phyloP scores from a whole-genome alignment of 2,113 vertebrate species.

The Meles meles region DNA sequence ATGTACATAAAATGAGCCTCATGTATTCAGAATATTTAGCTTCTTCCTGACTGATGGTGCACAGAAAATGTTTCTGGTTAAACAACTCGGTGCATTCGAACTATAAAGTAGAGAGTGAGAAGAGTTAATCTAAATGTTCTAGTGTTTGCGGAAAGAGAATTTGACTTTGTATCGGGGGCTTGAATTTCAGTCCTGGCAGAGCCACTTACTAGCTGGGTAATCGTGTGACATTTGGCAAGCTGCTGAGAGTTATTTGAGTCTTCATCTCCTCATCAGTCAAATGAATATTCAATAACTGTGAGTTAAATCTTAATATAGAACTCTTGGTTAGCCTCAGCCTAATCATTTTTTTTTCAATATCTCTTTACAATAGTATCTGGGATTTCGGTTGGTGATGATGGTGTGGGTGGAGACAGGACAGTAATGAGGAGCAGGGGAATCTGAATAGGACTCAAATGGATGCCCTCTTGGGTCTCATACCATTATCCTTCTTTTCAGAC shows the following conservation, averaged over 20 bases:
- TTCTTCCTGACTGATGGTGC: background rate
- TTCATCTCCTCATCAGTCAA: constrained; percentile 64
- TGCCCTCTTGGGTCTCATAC: background rate
- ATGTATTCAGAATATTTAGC: constrained; percentile 1
- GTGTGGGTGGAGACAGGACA: background rate
- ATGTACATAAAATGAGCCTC: background rate
- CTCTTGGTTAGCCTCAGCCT: constrained; percentile 24
- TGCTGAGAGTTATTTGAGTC: constrained; percentile 62
- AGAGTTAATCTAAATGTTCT: constrained; percentile 25
- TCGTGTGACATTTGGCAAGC: constrained; percentile 63
- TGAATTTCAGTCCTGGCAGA: constrained; percentile 64
- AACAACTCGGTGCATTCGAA: constrained; percentile 12
- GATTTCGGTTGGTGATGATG: background rate
- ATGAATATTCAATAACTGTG: constrained; percentile 57
- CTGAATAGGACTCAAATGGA: background rate
- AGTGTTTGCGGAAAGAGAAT: constrained; percentile 53
- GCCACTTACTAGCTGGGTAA: constrained; percentile 49
- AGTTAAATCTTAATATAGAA: constrained; percentile 53
- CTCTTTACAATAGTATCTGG: background rate
- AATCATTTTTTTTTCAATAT: background rate
- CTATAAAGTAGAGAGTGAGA: constrained; percentile 20
- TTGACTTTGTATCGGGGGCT: constrained; percentile 52
- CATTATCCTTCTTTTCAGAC: background rate
- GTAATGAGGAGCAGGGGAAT: background rate
- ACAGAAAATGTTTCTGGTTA: constrained; percentile 25